These are phyloP conservation scores for Arbacia lixula DNA, from an alignment of 53 echinoderm and acorn worm genomes.

Conservation along the genomic window DNA sequence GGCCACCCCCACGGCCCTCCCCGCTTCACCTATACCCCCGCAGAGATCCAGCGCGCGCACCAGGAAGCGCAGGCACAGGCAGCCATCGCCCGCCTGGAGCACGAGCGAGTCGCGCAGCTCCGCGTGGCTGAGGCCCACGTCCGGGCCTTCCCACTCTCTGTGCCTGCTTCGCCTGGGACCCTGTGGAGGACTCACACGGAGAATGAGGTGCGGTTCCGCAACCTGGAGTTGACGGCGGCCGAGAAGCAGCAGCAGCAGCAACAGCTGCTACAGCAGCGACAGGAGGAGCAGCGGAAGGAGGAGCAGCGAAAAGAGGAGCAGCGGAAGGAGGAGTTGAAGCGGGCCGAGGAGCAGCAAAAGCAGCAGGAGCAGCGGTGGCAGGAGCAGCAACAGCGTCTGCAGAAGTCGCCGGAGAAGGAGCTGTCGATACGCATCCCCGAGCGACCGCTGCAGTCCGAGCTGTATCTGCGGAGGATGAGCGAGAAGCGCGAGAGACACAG, in stretches of 20 bases:
- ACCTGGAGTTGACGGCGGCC: constrained; percentile 70
- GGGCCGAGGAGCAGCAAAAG: background rate
- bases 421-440: constrained; percentile 86
- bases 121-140: constrained; percentile 71
- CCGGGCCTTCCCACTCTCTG: constrained; percentile 64
- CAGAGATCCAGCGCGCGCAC: constrained; percentile 87
- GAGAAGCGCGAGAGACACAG: constrained; percentile 48
- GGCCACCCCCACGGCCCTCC: constrained; percentile 76
- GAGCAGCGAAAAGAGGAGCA: constrained; percentile 11
- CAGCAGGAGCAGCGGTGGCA: background rate
- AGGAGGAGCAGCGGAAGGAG: background rate
- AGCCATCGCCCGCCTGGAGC: constrained; percentile 77
- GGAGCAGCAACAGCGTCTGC: constrained; percentile 27
- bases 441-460: constrained; percentile 83
- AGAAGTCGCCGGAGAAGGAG: constrained; percentile 61
- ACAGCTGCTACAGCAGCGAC: constrained; percentile 1
- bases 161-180: constrained; percentile 83
- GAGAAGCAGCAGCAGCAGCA: constrained; percentile 24
- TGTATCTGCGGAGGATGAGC: constrained; percentile 87
- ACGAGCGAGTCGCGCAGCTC: constrained; percentile 87
- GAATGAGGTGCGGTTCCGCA: constrained; percentile 81
- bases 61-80: constrained; percentile 70
- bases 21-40: constrained; percentile 88
- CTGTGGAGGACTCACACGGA: constrained; percentile 88
- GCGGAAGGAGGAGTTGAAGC: background rate